Conservation (phyloP, 2,113 vertebrate species). For the Bucco capensis region DNA sequence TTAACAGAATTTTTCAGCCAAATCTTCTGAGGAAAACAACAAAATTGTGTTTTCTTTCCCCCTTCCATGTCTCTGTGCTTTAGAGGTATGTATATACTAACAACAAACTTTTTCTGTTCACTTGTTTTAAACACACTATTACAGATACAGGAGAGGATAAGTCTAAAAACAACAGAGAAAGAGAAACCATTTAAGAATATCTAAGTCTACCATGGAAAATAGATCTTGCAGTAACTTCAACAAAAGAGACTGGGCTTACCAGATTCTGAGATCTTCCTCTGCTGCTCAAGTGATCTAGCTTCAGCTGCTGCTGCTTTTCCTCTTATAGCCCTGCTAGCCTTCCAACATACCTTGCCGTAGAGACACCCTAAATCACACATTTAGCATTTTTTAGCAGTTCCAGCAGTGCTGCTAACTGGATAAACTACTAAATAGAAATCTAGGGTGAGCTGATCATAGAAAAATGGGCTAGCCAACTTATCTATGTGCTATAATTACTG, state of each 20-base stretch:
- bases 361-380: not conserved
- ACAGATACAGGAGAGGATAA: not conserved
- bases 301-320: not conserved
- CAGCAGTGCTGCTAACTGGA: not conserved
- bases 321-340: not conserved
- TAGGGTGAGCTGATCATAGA: not conserved
- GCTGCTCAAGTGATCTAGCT: not conserved
- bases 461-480: not conserved
- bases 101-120: not conserved
- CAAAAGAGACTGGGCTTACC: not conserved
- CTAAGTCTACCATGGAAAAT: rapidly evolving
- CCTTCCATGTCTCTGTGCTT: not conserved
- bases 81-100: not conserved
- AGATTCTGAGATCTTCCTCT: rapidly evolving
- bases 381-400: not conserved
- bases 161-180: not conserved
- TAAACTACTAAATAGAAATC: not conserved
- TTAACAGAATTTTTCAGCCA: not conserved
- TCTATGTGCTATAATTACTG: not conserved
- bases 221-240: rapidly evolving
- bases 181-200: not conserved
- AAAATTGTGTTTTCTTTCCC: too few relatives aligned
- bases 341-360: not conserved
- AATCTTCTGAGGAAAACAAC: not conserved
- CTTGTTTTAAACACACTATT: not conserved